A percentile compares a stretch with the other conserved stretches of the same genome.
These are phyloP conservation scores for Germaria angustata DNA, from an alignment of 2,888 invertebrate genomes.

Conservation along the genomic window DNA sequence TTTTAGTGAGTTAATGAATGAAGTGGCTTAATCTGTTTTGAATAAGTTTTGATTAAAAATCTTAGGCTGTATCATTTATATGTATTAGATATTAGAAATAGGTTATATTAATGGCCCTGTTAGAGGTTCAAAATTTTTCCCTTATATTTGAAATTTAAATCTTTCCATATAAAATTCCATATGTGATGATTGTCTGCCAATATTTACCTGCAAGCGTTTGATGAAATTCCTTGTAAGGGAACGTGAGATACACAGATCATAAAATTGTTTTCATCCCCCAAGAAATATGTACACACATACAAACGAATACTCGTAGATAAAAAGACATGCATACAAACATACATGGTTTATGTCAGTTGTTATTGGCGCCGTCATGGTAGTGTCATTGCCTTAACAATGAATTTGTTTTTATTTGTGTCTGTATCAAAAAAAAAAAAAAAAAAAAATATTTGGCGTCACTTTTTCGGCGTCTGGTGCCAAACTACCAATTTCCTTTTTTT, in stretches of 20 bases:
- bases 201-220: conserved; percentile 5
- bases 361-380: conserved; percentile 56
- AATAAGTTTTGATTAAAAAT: background rate
- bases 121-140: too few species aligned
- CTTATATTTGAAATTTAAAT: background rate
- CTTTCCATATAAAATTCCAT: background rate
- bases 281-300: background rate
- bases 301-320: background rate
- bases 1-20: conserved; percentile 25
- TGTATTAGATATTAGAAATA: too few species aligned
- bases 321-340: background rate
- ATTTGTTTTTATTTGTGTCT: conserved; percentile 60
- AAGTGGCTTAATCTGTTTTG: conserved; percentile 32
- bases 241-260: background rate
- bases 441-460: conserved; percentile 55
- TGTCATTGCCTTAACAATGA: conserved; percentile 58
- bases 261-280: conserved; percentile 18
- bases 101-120: too few species aligned
- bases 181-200: background rate
- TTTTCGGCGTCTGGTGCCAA: conserved; percentile 63
- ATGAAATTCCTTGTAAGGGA: background rate
- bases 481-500: conserved; percentile 19
- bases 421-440: conserved; percentile 40
- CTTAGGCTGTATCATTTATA: background rate
- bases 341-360: conserved; percentile 30